A percentile compares a stretch with the other conserved stretches of the same genome.
Evolutionary conservation across 2,888 invertebrate species (phyloP).

Genomic region (Oscheius sp.): DNA sequence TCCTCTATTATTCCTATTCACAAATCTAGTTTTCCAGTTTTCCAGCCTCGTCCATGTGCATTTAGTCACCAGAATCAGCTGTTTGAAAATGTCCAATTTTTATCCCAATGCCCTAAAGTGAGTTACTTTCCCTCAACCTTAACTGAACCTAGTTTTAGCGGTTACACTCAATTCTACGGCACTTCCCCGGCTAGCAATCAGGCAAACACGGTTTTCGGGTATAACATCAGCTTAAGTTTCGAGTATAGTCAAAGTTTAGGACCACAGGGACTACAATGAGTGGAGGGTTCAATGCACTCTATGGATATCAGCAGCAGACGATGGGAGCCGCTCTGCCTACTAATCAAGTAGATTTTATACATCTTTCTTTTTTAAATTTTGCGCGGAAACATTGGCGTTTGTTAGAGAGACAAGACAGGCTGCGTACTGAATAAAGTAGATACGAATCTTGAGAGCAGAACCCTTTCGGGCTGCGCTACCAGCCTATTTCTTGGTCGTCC

Average conservation of each 20-base stretch:
- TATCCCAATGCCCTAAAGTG: slow-evolving; percentile 13
- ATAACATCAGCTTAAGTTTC: not conserved
- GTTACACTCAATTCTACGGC: slow-evolving; percentile 15
- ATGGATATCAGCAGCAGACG: not conserved
- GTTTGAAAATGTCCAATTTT: slow-evolving; percentile 20
- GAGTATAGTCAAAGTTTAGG: not conserved
- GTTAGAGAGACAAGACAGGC: no score
- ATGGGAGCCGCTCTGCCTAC: not conserved
- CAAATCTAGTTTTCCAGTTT: not conserved
- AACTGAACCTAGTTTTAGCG: not conserved
- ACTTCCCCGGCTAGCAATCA: not conserved
- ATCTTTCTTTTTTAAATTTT: not conserved
- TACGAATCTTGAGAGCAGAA: no score
- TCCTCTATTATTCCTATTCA: not conserved
- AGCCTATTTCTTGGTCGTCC: no score
- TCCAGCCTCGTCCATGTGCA: not conserved
- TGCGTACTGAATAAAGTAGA: no score
- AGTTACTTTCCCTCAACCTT: not conserved
- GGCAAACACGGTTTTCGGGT: not conserved
- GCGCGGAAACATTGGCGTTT: no score
- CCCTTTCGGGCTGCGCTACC: no score
- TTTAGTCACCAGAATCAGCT: not conserved
- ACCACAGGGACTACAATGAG: not conserved
- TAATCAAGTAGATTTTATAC: not conserved
- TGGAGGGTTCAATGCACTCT: not conserved